Conservation (phyloP, 2,797 vertebrate species). For the Otolemur crassicaudatus region DNA sequence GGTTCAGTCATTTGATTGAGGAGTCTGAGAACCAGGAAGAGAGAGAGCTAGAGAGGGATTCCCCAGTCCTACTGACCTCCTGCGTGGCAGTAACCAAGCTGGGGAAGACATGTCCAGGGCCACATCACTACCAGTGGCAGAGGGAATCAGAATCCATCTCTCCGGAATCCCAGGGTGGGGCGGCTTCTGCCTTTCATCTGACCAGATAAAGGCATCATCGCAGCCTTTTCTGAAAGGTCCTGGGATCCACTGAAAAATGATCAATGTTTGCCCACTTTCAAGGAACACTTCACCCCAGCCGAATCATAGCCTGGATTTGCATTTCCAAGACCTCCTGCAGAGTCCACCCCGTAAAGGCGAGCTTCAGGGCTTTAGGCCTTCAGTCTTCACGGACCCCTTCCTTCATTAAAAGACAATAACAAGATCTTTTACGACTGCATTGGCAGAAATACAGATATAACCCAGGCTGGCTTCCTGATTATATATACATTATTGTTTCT, state of each 20-base stretch:
- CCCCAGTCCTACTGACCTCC: not conserved
- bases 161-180: not conserved
- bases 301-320: accelerated
- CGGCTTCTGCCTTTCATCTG: not conserved
- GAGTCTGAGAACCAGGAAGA: not conserved
- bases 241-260: too few species aligned
- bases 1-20: not conserved
- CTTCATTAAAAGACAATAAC: not conserved
- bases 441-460: not conserved
- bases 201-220: accelerated
- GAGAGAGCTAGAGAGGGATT: too few species aligned
- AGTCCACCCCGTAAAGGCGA: accelerated
- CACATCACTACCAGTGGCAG: accelerated
- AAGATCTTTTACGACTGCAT: accelerated
- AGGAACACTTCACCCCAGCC: not conserved
- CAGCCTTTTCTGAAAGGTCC: not conserved
- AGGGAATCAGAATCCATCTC: not conserved
- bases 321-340: not conserved
- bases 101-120: accelerated
- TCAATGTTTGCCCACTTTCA: too few species aligned
- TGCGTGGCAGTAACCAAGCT: accelerated
- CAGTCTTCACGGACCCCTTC: not conserved
- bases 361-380: too few species aligned
- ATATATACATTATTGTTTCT: not conserved
- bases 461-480: not conserved